These are phyloP conservation scores for Aspidoscelis tigris DNA, from an alignment of 2,113 vertebrate genomes.

Conservation along the genomic window DNA sequence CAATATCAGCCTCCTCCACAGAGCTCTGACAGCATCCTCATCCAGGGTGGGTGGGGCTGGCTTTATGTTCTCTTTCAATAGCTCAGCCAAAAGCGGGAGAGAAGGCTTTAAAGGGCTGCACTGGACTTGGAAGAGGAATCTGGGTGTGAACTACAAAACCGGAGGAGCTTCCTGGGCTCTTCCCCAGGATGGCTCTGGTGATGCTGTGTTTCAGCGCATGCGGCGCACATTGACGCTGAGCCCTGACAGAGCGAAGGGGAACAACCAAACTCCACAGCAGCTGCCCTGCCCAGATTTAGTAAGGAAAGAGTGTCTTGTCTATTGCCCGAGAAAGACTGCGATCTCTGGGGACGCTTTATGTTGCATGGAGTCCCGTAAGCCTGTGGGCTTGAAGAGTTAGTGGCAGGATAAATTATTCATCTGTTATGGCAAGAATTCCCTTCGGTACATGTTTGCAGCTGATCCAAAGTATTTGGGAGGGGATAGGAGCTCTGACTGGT, in stretches of 20 bases:
- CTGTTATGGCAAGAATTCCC: constrained; percentile 1
- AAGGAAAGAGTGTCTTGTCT: background rate
- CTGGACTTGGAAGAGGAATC: constrained; percentile 23
- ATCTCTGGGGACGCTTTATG: background rate
- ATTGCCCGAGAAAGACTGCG: background rate
- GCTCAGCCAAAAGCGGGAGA: constrained; percentile 10
- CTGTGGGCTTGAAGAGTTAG: background rate
- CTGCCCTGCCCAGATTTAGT: constrained; percentile 1
- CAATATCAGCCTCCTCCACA: constrained; percentile 36
- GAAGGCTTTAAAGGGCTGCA: constrained; percentile 29
- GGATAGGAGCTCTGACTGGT: background rate
- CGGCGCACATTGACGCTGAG: background rate
- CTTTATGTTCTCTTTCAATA: background rate
- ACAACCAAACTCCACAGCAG: background rate
- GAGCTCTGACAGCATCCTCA: background rate
- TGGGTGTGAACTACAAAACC: constrained; percentile 25
- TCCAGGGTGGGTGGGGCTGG: background rate
- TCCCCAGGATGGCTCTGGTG: background rate
- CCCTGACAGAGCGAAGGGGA: background rate
- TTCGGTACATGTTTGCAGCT: background rate
- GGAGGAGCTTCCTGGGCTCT: background rate
- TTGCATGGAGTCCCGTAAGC: background rate
- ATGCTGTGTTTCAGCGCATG: background rate
- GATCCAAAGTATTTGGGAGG: background rate
- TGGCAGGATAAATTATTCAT: background rate